Percentiles rank a stretch among this genome's conserved stretches.
Evolutionary conservation across 2,888 invertebrate genomes (phyloP).

Genomic region (Hemaris fuciformis): DNA sequence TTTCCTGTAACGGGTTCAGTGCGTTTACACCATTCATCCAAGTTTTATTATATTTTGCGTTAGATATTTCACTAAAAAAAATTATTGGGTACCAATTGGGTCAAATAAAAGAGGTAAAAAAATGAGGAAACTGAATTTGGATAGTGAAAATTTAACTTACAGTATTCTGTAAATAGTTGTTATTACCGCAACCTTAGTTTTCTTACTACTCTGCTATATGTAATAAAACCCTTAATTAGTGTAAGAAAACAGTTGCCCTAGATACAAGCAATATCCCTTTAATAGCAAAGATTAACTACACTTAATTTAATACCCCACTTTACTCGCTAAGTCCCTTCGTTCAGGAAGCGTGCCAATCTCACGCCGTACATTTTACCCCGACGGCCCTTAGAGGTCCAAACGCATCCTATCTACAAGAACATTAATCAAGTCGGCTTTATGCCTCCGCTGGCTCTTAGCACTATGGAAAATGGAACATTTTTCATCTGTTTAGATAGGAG

Average conservation of each 20-base stretch:
- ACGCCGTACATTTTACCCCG: not conserved
- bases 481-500: not conserved
- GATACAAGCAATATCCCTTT: not conserved
- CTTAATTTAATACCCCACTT: conserved; percentile 3
- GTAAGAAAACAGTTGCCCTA: not conserved
- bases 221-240: not conserved
- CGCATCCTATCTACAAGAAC: not conserved
- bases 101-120: too few relatives aligned
- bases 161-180: too few relatives aligned
- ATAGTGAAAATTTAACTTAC: too few relatives aligned
- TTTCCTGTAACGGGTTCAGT: not conserved
- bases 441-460: not conserved
- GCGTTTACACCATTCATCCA: not conserved
- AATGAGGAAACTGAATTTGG: too few relatives aligned
- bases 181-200: too few relatives aligned
- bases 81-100: too few relatives aligned
- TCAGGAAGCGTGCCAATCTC: not conserved
- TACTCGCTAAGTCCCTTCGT: not conserved
- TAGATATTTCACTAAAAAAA: too few relatives aligned
- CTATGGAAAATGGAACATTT: not conserved
- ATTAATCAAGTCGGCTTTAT: not conserved
- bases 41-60: not conserved
- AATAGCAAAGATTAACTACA: not conserved
- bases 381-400: not conserved
- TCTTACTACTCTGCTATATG: not conserved